phyloP scores from a whole-genome alignment of 1,140 invertebrate species.

The Bradysia coprophila region DNA sequence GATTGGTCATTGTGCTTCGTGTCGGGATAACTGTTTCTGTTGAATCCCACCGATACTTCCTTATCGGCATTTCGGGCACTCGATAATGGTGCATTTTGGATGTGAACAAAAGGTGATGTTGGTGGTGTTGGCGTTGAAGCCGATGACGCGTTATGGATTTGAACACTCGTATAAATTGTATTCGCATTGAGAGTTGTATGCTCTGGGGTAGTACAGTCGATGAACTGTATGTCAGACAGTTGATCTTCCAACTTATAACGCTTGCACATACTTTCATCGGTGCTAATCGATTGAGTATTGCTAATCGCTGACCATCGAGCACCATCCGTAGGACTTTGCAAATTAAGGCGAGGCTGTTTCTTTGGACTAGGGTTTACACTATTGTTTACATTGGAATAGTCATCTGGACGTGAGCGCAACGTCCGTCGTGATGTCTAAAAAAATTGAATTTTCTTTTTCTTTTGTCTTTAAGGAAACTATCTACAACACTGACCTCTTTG shows the following conservation, averaged over 20 bases:
- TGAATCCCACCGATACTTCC: background rate
- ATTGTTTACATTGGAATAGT: conserved; percentile 28
- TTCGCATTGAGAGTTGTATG: conserved; percentile 13
- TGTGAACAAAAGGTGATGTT: background rate
- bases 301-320: background rate
- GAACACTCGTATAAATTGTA: conserved; percentile 9
- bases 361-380: conserved; percentile 33
- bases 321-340: conserved; percentile 18
- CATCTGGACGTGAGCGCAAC: conserved; percentile 26
- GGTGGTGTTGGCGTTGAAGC: too few species aligned
- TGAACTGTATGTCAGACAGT: conserved; percentile 38
- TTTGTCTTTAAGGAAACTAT: too few species aligned
- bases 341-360: conserved; percentile 29
- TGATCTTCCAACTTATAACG: conserved; percentile 38
- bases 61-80: background rate
- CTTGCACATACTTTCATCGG: conserved; percentile 29
- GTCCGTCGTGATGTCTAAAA: conserved; percentile 22
- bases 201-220: conserved; percentile 39
- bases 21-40: conserved; percentile 17
- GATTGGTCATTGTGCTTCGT: conserved; percentile 9
- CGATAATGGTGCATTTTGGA: background rate
- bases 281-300: conserved; percentile 8
- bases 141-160: conserved; percentile 19
- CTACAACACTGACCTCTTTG: conserved; percentile 14
- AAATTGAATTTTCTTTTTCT: too few species aligned